Conservation (phyloP, 2,888 invertebrate species). For the Ethmia dodecea region DNA sequence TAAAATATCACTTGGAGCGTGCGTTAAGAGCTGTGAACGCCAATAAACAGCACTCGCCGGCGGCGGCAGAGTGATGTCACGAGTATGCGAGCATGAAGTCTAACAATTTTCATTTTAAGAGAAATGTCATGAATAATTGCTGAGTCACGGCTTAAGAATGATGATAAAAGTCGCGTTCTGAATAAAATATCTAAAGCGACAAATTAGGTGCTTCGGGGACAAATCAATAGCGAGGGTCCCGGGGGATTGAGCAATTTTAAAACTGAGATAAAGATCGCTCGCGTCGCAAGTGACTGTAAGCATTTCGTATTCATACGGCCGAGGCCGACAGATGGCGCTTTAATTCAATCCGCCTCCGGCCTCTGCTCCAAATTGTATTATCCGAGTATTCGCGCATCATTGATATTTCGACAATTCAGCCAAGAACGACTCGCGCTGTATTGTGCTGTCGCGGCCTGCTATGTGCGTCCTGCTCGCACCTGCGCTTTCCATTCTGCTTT, state of each 20-base stretch:
- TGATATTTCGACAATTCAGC: slow-evolving; percentile 72
- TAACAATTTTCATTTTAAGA: too few species aligned
- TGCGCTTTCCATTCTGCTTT: slow-evolving; percentile 3
- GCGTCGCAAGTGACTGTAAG: slow-evolving; percentile 60
- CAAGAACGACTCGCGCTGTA: slow-evolving; percentile 39
- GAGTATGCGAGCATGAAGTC: too few species aligned
- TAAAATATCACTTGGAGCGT: slow-evolving; percentile 41
- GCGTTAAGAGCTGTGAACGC: background rate
- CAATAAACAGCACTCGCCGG: background rate
- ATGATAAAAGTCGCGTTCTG: slow-evolving; percentile 47
- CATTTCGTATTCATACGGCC: slow-evolving; percentile 73
- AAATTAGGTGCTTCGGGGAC: slow-evolving; percentile 64
- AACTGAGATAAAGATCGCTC: slow-evolving; percentile 74
- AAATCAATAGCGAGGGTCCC: slow-evolving; percentile 65
- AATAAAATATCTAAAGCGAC: slow-evolving; percentile 62
- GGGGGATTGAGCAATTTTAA: slow-evolving; percentile 73
- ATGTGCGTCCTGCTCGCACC: slow-evolving; percentile 4
- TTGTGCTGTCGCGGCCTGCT: slow-evolving; percentile 26
- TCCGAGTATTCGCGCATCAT: slow-evolving; percentile 73
- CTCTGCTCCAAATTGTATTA: slow-evolving; percentile 74
- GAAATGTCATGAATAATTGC: slow-evolving; percentile 20
- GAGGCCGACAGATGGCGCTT: slow-evolving; percentile 73
- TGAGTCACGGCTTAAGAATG: slow-evolving; percentile 18
- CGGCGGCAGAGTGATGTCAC: too few species aligned
- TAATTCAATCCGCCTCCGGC: slow-evolving; percentile 74